Conservation (phyloP, 2,113 vertebrate genomes). For the Calyptommatus sinebrachiatus region DNA sequence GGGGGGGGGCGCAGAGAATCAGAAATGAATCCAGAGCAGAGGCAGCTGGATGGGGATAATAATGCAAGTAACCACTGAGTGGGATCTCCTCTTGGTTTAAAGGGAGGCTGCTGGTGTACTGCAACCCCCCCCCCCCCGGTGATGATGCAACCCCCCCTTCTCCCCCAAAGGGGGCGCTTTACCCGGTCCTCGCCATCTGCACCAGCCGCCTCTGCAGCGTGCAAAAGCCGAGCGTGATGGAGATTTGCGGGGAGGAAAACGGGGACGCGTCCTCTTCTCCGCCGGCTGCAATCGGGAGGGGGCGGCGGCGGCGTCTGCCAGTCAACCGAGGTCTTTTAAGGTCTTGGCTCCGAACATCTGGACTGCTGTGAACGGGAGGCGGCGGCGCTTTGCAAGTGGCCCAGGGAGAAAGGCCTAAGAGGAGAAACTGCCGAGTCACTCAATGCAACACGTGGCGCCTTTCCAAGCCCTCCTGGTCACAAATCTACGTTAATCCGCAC, state of each 20-base stretch:
- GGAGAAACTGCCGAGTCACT: not conserved
- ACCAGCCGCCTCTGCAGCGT: constrained; percentile 21
- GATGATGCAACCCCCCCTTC: too few species aligned
- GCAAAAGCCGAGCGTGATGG: not conserved
- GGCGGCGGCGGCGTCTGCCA: not conserved
- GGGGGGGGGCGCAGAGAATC: not conserved
- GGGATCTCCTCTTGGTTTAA: not conserved
- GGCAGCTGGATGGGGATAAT: not conserved
- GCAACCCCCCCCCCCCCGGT: not conserved
- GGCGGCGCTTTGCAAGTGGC: not conserved
- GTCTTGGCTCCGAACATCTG: constrained; percentile 11
- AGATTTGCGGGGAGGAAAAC: not conserved
- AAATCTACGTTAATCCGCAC: too few species aligned
- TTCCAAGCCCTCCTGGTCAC: too few species aligned
- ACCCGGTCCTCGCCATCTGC: constrained; percentile 16
- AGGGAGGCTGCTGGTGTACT: not conserved
- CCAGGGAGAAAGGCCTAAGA: not conserved
- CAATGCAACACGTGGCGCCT: constrained; percentile 13
- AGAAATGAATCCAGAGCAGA: not conserved
- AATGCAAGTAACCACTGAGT: too few species aligned
- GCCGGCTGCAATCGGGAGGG: not conserved
- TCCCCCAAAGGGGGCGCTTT: constrained; percentile 7
- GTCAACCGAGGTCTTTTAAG: constrained; percentile 21
- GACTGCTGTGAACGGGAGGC: constrained; percentile 25
- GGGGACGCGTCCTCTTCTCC: not conserved